phyloP scores from a whole-genome alignment of 2,888 invertebrate species.

The Ophioninae sp. region DNA sequence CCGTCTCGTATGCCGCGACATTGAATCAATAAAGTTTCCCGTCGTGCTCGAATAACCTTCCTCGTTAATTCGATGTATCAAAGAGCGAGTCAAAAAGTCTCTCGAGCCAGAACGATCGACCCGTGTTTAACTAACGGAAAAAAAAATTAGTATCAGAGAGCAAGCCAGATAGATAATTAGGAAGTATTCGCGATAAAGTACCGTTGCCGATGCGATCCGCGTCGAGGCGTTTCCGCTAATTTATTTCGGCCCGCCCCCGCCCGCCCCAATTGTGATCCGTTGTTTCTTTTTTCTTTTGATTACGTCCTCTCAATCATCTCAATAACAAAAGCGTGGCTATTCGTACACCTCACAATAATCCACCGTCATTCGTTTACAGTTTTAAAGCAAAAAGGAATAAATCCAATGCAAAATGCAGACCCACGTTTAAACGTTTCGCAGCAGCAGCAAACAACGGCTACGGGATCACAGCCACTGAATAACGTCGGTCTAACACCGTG shows the following conservation, averaged over 20 bases:
- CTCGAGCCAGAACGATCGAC: not conserved
- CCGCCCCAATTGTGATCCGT: not conserved
- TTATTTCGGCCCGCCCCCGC: not conserved
- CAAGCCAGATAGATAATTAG: not conserved
- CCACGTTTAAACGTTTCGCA: conserved; percentile 81
- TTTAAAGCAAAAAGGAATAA: conserved; percentile 87
- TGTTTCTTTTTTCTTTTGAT: not conserved
- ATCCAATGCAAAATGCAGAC: conserved; percentile 81
- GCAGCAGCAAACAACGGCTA: conserved; percentile 71
- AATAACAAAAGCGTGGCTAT: conserved; percentile 47
- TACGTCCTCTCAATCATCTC: conserved; percentile 21
- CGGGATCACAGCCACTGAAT: conserved; percentile 81
- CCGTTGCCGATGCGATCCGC: not conserved
- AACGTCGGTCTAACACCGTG: conserved; percentile 83
- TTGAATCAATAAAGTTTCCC: not conserved
- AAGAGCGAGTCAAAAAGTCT: not conserved
- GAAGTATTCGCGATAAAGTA: not conserved
- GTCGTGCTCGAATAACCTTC: not conserved
- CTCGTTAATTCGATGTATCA: not conserved
- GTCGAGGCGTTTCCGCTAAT: not conserved
- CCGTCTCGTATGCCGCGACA: not conserved
- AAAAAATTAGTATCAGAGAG: not conserved
- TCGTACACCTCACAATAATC: conserved; percentile 76
- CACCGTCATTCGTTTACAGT: conserved; percentile 84
- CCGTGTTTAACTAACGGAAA: not conserved